Base-by-base conservation (phyloP, 2,888 invertebrate species). In the Vanessa cardui region DNA sequence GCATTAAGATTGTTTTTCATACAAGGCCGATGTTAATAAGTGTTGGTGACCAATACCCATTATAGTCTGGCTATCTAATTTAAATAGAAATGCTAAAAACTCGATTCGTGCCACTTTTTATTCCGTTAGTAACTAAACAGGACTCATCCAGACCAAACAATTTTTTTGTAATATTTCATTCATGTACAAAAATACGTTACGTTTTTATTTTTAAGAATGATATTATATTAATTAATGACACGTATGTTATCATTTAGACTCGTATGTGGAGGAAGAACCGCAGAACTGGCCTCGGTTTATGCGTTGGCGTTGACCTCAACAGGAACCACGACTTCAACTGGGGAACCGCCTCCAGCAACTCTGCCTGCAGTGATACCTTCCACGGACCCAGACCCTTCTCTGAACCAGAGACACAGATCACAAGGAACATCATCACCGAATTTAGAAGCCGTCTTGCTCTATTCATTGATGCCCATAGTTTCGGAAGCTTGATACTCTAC, bases 381-480 rank as follows among this genome's bases (percentile, higher is more conserved):
- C 94, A 94, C 47, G 97, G 97, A 0, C 79, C 86, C 0, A 70
- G 79, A 0, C 80, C 95, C 0, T 95, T 95, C 84, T 96, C 96
- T 0, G 96, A 96, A 81, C 93, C 94, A 0, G 97, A 96, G 85
- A 94, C 94, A 0, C 77, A 77, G 26, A 84, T 93, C 69, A 84
- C 96, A 15, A 87, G 94, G 0, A 89, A 95, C 72, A 92, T 95
- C 70, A 79, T 96, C 58, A 74, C 87, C 4, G 78, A 88, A 1
- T 81, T 94, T 31, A 82, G 87, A 0, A 78, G 82, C 26, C 85
- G 93, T 7, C 82, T 95, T 6, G 93, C 94, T 67, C 85, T 96
- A 64, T 97, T 95, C 82, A 76, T 97, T 15, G 95, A 96, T 8
- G 87, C 97, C 47, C 97, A 97, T 82, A 95, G 96, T 18, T 97